Conservation (phyloP, 2,113 vertebrate species). For the Maccullochella peelii region DNA sequence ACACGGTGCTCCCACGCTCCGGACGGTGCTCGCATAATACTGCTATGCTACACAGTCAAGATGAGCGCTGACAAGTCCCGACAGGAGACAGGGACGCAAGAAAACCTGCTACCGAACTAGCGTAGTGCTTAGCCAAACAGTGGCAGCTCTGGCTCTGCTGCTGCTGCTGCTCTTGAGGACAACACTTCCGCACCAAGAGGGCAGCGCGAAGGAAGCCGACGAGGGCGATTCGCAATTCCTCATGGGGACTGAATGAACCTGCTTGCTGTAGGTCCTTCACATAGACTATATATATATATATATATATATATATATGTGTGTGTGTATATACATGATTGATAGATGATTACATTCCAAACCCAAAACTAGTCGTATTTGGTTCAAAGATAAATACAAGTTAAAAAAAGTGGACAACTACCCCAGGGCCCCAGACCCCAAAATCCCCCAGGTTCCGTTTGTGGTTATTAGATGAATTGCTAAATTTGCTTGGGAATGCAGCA, state of each 20-base stretch:
- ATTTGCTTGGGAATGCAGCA: too few relatives aligned
- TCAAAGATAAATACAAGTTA: background rate
- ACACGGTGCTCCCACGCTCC: constrained; percentile 75
- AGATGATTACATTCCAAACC: background rate
- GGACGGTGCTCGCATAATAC: constrained; percentile 78
- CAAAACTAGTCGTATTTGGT: background rate
- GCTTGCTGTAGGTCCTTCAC: too few relatives aligned
- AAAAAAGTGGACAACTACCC: too few relatives aligned
- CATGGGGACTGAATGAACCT: background rate
- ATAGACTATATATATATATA: too few relatives aligned
- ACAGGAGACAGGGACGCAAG: constrained; percentile 4
- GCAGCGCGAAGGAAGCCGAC: constrained; percentile 76
- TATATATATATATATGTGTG: too few relatives aligned
- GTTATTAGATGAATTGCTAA: too few relatives aligned
- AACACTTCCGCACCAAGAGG: constrained; percentile 81
- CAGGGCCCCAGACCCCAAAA: too few relatives aligned
- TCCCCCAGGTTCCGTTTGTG: too few relatives aligned
- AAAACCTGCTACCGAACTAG: constrained; percentile 31
- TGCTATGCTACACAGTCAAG: constrained; percentile 38
- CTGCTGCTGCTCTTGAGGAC: constrained; percentile 56
- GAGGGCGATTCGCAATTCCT: constrained; percentile 50
- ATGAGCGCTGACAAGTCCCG: constrained; percentile 46
- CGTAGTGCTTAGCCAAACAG: constrained; percentile 64
- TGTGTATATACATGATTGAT: too few relatives aligned
- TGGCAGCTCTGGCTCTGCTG: constrained; percentile 59